Percentiles rank a stretch among this genome's conserved stretches.
Evolutionary conservation across 2,797 vertebrate species (phyloP).

Genomic region (Glossophaga mutica): DNA sequence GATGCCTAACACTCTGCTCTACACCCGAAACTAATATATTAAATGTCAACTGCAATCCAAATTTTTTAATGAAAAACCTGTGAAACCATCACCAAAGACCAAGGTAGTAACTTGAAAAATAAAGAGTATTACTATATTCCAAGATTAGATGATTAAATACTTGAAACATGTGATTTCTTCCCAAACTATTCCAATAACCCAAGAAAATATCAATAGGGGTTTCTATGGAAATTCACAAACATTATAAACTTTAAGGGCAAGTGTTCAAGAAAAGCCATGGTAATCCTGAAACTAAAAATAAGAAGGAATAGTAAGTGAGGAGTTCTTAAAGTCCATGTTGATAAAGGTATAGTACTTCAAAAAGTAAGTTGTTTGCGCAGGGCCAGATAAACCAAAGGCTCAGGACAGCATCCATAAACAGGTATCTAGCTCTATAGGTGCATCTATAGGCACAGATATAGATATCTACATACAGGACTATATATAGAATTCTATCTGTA

Average conservation of each 20-base stretch:
- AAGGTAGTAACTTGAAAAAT: background rate
- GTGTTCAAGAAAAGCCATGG: background rate
- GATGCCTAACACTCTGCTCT: too few relatives aligned
- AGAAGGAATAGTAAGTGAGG: background rate
- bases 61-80: background rate
- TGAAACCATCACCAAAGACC: background rate
- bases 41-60: background rate
- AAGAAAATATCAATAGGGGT: background rate
- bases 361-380: background rate
- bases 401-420: background rate
- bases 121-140: background rate
- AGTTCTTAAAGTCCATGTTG: background rate
- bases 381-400: background rate
- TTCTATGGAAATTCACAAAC: conserved; percentile 18
- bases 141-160: background rate
- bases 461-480: too few relatives aligned
- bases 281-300: background rate
- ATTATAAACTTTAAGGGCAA: background rate
- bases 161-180: background rate
- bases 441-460: too few relatives aligned
- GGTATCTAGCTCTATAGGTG: too few relatives aligned
- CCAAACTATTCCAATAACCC: background rate
- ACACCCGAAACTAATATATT: background rate
- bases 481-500: too few relatives aligned
- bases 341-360: background rate